A percentile compares a stretch with the other conserved stretches of the same genome.
Conservation (phyloP, 2,113 vertebrate species). For the Thunnus maccoyii region DNA sequence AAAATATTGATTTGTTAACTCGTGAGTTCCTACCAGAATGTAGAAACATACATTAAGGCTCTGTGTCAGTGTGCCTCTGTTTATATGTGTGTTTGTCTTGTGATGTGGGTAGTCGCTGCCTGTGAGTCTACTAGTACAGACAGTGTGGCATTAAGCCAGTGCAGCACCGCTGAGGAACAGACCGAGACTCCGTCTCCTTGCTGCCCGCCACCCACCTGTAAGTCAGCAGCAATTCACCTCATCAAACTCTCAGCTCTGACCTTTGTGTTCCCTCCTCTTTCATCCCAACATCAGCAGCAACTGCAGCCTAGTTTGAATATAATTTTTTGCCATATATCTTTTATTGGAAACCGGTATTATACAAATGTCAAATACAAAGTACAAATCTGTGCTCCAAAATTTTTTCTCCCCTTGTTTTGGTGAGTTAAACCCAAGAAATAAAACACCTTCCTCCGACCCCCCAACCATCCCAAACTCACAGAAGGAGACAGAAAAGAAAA, state of each 20-base stretch:
- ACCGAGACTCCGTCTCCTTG: conserved; percentile 51
- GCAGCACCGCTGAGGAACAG: conserved; percentile 76
- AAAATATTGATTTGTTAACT: neutral
- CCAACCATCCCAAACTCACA: too few relatives aligned
- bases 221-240: conserved; percentile 62
- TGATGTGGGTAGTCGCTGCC: conserved; percentile 55
- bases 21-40: neutral
- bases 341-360: too few relatives aligned
- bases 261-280: conserved; percentile 11
- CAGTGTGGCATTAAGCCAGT: conserved; percentile 74
- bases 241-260: conserved; percentile 20
- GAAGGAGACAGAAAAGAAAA: too few relatives aligned
- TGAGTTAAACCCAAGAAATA: too few relatives aligned
- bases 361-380: too few relatives aligned
- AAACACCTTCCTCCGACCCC: too few relatives aligned
- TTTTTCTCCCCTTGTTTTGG: too few relatives aligned
- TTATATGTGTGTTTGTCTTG: conserved; percentile 60
- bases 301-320: neutral
- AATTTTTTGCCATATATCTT: too few relatives aligned
- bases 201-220: conserved; percentile 73
- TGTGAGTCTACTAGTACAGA: conserved; percentile 71
- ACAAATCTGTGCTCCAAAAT: too few relatives aligned
- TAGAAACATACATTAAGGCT: conserved; percentile 1
- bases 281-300: neutral
- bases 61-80: conserved; percentile 18